Conservation (phyloP, 2,113 vertebrate genomes). For the Chloebia gouldiae region DNA sequence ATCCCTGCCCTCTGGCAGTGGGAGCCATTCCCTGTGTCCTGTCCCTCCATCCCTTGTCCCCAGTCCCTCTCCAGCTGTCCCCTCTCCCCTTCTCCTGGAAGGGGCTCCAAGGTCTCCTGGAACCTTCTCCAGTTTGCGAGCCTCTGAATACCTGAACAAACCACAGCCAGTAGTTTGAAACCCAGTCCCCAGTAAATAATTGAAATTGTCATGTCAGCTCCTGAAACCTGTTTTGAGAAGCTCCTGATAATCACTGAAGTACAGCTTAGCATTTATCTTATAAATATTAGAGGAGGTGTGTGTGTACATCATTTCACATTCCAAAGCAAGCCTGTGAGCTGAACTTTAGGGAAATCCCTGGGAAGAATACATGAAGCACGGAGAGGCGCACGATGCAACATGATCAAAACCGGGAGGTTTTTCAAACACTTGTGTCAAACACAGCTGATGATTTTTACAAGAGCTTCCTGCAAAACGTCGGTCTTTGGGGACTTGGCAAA, state of each 20-base stretch:
- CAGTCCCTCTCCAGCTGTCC: background rate
- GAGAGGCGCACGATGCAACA: background rate
- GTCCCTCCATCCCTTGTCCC: background rate
- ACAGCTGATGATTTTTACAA: background rate
- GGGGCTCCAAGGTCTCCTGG: rapidly evolving
- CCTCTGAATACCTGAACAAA: background rate
- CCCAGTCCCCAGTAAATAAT: slow-evolving; percentile 39
- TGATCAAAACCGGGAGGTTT: background rate
- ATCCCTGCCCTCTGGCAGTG: background rate
- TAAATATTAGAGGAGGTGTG: slow-evolving; percentile 37
- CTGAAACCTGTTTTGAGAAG: slow-evolving; percentile 7
- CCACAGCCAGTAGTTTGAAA: background rate
- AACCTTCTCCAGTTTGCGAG: background rate
- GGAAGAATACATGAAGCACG: background rate
- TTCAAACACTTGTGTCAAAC: background rate
- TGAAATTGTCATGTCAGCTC: slow-evolving; percentile 35
- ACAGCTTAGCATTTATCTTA: background rate
- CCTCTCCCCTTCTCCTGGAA: rapidly evolving
- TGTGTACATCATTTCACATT: slow-evolving; percentile 15
- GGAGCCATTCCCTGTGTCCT: background rate
- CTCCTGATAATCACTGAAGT: slow-evolving; percentile 1
- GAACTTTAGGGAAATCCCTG: background rate
- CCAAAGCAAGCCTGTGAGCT: slow-evolving; percentile 21
- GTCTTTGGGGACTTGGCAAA: background rate
- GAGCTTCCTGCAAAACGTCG: background rate